Percentiles rank a stretch among this genome's conserved stretches.
phyloP scores from a whole-genome alignment of 2,888 invertebrate species.

The Lomographa bimaculata region DNA sequence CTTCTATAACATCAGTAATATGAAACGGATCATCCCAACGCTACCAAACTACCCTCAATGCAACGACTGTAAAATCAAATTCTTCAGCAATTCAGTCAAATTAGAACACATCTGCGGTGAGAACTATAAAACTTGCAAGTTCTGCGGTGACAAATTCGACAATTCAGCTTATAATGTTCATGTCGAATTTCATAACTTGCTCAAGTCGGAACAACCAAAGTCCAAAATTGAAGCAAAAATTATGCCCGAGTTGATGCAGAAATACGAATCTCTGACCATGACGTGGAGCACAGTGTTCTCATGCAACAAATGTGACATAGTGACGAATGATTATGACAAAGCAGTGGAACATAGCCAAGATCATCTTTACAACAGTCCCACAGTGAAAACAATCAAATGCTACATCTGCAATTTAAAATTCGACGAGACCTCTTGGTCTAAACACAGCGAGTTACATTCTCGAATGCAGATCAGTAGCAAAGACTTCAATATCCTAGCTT shows the following conservation, averaged over 20 bases:
- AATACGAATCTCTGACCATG: conserved; percentile 46
- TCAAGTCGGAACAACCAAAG: not conserved
- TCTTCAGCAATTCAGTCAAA: conserved; percentile 17
- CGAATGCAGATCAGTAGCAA: conserved; percentile 30
- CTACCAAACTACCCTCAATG: conserved; percentile 42
- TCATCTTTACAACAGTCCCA: conserved; percentile 43
- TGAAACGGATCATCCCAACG: conserved; percentile 31
- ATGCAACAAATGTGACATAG: conserved; percentile 47
- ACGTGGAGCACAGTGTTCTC: conserved; percentile 57
- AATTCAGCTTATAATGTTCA: conserved; percentile 42
- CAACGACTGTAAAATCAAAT: conserved; percentile 39
- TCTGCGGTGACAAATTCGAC: conserved; percentile 44
- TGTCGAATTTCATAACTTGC: conserved; percentile 40
- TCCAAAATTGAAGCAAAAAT: conserved; percentile 5
- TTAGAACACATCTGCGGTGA: conserved; percentile 35
- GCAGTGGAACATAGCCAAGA: conserved; percentile 56
- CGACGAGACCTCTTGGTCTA: conserved; percentile 39
- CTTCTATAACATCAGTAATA: conserved; percentile 34
- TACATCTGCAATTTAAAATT: conserved; percentile 50
- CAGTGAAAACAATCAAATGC: conserved; percentile 39
- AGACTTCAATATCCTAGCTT: conserved; percentile 49
- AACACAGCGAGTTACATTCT: conserved; percentile 45
- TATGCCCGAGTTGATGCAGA: conserved; percentile 47
- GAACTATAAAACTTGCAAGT: conserved; percentile 34
- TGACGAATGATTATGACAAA: conserved; percentile 51